Conservation (phyloP, 2,113 vertebrate genomes). For the Marmota flaviventris region DNA sequence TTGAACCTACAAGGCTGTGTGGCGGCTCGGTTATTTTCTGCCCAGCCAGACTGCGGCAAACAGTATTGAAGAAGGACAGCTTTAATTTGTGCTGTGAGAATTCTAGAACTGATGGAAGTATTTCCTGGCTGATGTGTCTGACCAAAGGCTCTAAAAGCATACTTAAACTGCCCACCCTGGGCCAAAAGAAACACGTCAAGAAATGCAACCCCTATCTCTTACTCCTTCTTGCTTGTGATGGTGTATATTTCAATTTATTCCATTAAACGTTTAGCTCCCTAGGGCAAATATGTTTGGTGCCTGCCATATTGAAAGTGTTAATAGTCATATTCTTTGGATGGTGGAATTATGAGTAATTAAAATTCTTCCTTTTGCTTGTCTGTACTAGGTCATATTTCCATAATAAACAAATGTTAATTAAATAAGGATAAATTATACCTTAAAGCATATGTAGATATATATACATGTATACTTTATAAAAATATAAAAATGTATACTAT, state of each 20-base stretch:
- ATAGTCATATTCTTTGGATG: neutral
- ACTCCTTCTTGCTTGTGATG: neutral
- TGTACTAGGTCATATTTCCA: constrained; percentile 8
- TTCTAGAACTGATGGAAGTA: neutral
- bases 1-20: no score
- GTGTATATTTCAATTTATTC: neutral
- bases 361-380: constrained; percentile 9
- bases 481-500: no score
- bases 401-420: neutral
- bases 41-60: no score
- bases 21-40: no score
- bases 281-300: neutral
- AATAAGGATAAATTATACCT: neutral
- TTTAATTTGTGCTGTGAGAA: neutral
- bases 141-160: neutral
- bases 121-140: neutral
- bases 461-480: no score
- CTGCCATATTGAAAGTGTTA: neutral
- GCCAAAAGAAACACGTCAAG: neutral
- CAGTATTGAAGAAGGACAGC: neutral
- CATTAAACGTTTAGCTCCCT: neutral
- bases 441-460: neutral
- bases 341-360: neutral
- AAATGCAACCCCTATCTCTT: neutral
- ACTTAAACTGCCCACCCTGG: neutral